phyloP scores from a whole-genome alignment of 2,888 invertebrate species.

The Pheosia gnoma region DNA sequence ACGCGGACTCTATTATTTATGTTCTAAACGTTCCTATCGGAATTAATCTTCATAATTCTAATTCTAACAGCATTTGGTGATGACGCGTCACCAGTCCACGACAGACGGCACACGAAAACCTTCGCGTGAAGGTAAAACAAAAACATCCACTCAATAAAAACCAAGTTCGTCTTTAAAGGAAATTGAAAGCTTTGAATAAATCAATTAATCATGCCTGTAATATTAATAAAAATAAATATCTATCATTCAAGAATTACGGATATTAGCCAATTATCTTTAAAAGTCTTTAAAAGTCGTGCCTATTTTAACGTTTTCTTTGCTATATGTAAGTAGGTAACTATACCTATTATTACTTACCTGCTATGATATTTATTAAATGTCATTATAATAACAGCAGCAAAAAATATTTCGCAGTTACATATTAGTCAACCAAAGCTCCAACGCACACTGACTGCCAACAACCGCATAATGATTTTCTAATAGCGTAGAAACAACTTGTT shows the following conservation, averaged over 20 bases:
- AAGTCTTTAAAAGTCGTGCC: not conserved
- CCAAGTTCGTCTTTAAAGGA: constrained; percentile 40
- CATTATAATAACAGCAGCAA: not conserved
- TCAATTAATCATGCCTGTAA: constrained; percentile 19
- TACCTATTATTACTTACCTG: no score
- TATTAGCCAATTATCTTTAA: not conserved
- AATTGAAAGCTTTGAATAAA: constrained; percentile 24
- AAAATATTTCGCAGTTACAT: not conserved
- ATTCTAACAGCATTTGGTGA: constrained; percentile 41
- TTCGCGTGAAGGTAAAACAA: constrained; percentile 47
- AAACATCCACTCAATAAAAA: constrained; percentile 38
- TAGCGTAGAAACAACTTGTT: constrained; percentile 32
- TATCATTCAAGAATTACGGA: not conserved
- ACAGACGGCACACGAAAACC: constrained; percentile 33
- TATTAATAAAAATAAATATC: not conserved
- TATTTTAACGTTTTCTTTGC: not conserved
- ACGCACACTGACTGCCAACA: constrained; percentile 18
- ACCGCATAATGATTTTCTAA: constrained; percentile 29
- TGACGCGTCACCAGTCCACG: constrained; percentile 26
- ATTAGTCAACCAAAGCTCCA: constrained; percentile 3
- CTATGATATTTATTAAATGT: not conserved
- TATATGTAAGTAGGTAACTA: not conserved
- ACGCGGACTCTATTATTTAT: constrained; percentile 38
- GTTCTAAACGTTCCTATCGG: constrained; percentile 48
- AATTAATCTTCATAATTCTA: constrained; percentile 43